These are phyloP conservation scores for Lypha dubia DNA, from an alignment of 2,888 invertebrate genomes.

Conservation along the genomic window DNA sequence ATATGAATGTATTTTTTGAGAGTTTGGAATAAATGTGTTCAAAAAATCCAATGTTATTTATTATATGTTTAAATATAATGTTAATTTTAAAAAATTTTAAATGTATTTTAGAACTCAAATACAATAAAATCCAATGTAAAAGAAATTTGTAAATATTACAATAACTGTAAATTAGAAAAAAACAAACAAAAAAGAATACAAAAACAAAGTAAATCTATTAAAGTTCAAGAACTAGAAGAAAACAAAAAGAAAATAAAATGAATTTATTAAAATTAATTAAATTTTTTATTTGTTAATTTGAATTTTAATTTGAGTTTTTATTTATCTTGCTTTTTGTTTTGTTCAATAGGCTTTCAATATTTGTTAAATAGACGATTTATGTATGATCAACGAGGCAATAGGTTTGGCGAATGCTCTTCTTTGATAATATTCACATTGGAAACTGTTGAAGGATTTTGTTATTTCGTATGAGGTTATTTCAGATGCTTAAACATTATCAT, in stretches of 20 bases:
- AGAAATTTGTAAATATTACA: conserved; percentile 66
- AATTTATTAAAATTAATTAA: conserved; percentile 60
- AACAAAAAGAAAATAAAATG: conserved; percentile 55
- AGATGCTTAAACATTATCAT: no score
- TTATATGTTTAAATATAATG: conserved; percentile 74
- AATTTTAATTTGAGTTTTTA: conserved; percentile 32
- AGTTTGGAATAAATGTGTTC: conserved; percentile 76
- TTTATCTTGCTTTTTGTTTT: background rate
- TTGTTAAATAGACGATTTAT: no score
- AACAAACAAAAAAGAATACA: background rate
- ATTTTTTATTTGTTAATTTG: conserved; percentile 35
- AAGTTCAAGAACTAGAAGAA: conserved; percentile 44
- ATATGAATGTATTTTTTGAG: conserved; percentile 72
- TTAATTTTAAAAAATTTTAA: conserved; percentile 64
- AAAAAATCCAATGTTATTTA: conserved; percentile 73
- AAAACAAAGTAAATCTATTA: conserved; percentile 26
- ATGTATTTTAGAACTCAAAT: conserved; percentile 69
- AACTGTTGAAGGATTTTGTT: no score
- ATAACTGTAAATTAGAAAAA: conserved; percentile 64
- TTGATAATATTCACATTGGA: no score
- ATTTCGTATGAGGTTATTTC: background rate
- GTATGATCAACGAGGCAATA: no score
- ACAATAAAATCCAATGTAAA: conserved; percentile 65
- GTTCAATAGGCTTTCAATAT: background rate
- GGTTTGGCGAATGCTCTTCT: no score